These are phyloP conservation scores for Myotis vivesi DNA, from an alignment of 2,797 vertebrate species.

Conservation along the genomic window DNA sequence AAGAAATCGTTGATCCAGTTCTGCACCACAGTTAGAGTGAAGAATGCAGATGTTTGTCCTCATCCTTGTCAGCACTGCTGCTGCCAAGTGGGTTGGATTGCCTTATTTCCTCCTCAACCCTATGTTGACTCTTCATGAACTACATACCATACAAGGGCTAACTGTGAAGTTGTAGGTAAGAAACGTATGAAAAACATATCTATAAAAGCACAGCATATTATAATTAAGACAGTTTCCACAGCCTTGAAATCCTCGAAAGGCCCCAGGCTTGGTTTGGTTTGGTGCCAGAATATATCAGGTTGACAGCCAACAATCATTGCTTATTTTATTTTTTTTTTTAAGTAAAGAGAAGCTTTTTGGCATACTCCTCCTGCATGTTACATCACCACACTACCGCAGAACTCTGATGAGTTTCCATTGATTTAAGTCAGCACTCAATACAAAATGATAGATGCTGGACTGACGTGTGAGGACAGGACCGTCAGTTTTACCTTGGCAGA, in stretches of 20 bases:
- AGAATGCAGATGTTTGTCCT: not conserved
- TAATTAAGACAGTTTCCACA: conserved; percentile 68
- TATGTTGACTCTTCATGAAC: not conserved
- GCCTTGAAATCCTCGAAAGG: conserved; percentile 51
- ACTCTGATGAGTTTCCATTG: conserved; percentile 30
- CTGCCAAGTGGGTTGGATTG: not conserved
- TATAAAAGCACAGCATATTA: conserved; percentile 25
- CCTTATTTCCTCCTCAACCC: not conserved
- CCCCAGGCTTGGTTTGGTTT: conserved; percentile 66
- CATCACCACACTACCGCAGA: conserved; percentile 35
- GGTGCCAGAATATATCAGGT: conserved; percentile 35
- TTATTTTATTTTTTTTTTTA: conserved; percentile 18
- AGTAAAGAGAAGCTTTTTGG: conserved; percentile 49
- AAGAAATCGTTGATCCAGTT: not conserved
- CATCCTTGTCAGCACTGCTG: not conserved
- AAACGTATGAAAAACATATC: conserved; percentile 19
- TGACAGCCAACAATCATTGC: conserved; percentile 63
- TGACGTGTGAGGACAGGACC: not conserved
- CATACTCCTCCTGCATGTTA: not conserved
- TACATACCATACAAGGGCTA: not conserved
- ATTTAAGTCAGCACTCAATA: conserved; percentile 37
- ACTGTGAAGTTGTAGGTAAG: not conserved
- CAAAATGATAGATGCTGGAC: not conserved
- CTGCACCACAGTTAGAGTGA: not conserved
- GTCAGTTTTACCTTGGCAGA: not conserved